Base-by-base conservation (phyloP, 2,113 vertebrate species). In the Leptobrachium leishanense region DNA sequence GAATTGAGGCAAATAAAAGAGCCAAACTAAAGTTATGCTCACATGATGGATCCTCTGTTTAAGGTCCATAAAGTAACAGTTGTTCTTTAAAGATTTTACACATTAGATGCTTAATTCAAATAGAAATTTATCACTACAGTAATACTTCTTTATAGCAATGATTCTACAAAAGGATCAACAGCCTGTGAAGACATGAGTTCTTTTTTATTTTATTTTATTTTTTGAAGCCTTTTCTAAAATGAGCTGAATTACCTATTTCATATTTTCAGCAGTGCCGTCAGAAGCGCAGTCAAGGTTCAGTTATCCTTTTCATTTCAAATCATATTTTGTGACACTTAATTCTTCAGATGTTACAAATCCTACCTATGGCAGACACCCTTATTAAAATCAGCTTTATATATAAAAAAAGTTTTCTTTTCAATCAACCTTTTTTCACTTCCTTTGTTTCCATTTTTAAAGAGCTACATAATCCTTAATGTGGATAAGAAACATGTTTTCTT, bases 1-100 rank as follows among this genome's bases (percentile, higher is more conserved):
- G 31, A 64, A 5, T 10, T 64, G 62, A 64, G 62, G 62, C 62
- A 64, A 64, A 64, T 64, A 64, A 64, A 59, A 59, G 55, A 15
- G 55, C 55, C 55, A 59, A 59, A 59, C n/a, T 64, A 2, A 20
- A 64, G 62, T 64, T 13, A 59, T 59, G 55, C 50, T 46, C 43
- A n/a, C 40, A 67, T 68, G 70, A 67, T 79, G 70, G 63, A 74
- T 80, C 53, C 59, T 10, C 53, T 74, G 53, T 80, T 62, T 59
- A 74, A 74, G 72, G 53, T 50, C 74, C 65, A 59, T 74, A 81
- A 68, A 46, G 72, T 81, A 74, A 81, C 6, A 67, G 64, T 74
- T 81, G 72, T 41, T 68, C 46, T 74, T 68, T 74, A 74, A 81
- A 63, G 72, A 68, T 74, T 74, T 81, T 81, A 57, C 53, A 50